Evolutionary conservation across 2,888 invertebrate species (phyloP), one percentile per base, ranked within the genome.

Genomic region (Xylota sylvarum): DNA sequence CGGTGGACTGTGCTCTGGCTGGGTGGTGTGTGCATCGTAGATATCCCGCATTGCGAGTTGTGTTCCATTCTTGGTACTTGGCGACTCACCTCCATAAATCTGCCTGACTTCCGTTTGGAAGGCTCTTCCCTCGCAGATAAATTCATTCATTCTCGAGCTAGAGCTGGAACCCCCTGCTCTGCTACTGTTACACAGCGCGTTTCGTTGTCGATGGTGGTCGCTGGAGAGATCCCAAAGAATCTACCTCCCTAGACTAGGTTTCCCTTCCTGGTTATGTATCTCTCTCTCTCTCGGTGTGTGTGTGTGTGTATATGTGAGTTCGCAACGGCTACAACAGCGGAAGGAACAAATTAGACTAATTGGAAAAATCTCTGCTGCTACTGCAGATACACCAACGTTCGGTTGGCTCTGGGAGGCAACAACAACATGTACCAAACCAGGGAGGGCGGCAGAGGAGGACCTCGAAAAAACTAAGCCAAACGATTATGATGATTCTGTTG

Each of bases 291-390:
- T 32, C 7, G 10, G 6, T 17, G 74, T 55, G 62, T 37, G 1
- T 32, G 10, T n/a, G 6, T 17, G 74, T 55, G 62, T 73, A 30
- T 46, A 27, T 74, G 65, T 58, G 74, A 60, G 65, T 30, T 70
- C 55, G 62, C 67, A 78, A 58, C 67, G 64, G 69, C 82, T 86
- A 86, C 78, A 82, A 73, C 77, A 81, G 81, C 88, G 88, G 88
- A 83, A 88, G 82, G 88, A 86, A 88, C 88, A 88, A 88, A 88
- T 88, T 88, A 88, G 88, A 88, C 88, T 88, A 88, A 88, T 88
- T 88, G 88, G 88, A 88, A 88, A 88, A 88, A 88, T 88, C 86
- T 88, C 85, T 77, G 48, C 81, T 67, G 64, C 64, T 40, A 30
- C 55, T 50, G 76, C 84, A 70, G 78, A 76, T 79, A 74, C 72